A percentile compares a stretch with the other conserved stretches of the same genome.
Evolutionary conservation across 2,888 invertebrate genomes (phyloP).

Genomic region (Amphipoea lucens): DNA sequence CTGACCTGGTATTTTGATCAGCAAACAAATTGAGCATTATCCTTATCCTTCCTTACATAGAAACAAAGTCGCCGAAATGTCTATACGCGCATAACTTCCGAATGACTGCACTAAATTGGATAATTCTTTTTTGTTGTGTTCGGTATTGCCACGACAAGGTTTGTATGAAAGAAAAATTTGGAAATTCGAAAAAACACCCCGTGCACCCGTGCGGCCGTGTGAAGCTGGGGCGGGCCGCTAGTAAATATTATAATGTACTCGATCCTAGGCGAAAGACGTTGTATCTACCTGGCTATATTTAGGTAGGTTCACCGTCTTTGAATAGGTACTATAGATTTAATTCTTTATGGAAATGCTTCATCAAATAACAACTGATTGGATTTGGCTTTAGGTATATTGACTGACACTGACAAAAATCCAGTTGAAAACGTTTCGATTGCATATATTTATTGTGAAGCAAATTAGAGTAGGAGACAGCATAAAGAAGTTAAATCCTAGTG

Average conservation of each 20-base stretch:
- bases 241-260: neutral
- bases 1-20: neutral
- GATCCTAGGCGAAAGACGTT: neutral
- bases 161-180: too few relatives aligned
- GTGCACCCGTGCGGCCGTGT: too few relatives aligned
- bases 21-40: neutral
- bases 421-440: neutral
- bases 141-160: too few relatives aligned
- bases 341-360: neutral
- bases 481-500: neutral
- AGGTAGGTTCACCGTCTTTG: neutral
- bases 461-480: neutral
- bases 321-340: neutral
- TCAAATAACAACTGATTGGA: neutral
- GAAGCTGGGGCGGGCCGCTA: too few relatives aligned
- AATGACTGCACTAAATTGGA: too few relatives aligned
- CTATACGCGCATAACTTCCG: too few relatives aligned
- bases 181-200: too few relatives aligned
- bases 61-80: too few relatives aligned
- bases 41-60: too few relatives aligned
- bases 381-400: neutral
- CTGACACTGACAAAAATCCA: too few relatives aligned
- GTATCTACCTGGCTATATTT: neutral
- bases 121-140: too few relatives aligned
- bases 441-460: neutral